Base-by-base conservation (phyloP, 2,888 invertebrate genomes). In the Catocala sponsa region DNA sequence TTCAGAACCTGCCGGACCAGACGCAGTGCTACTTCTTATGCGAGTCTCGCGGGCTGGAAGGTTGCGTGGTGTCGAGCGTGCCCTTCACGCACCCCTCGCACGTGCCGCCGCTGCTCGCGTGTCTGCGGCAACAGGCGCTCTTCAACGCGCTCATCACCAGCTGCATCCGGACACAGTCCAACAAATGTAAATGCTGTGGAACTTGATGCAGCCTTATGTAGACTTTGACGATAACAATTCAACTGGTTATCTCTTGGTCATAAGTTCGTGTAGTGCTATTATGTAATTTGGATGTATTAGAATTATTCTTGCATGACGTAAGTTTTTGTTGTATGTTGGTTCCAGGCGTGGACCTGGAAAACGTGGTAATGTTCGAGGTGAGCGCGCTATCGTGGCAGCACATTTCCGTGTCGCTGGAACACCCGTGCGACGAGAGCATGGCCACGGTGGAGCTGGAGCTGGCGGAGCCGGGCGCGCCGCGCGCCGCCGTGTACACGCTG, bases 61-160 rank as follows among this genome's bases (percentile, higher is more conserved):
- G 98, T 6, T 96, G 97, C 72, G 89, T 97, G 77, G 96, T 98
- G 54, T 94, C 95, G 54, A 97, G 97, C 67, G 97, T 99, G 61
- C 98, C 98, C 0, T 99, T 99, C 92, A 98, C 98, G 0, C 98
- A 99, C 91, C 99, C 99, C 1, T 97, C 97, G 6, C 98, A 98
- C 88, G 98, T 99, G 63, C 97, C 98, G 52, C 97, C 97, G 84
- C 97, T 99, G 76, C 95, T 99, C 43, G 96, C 96, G 44, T 96
- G 96, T 70, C 95, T 99, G 12, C 95, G 99, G 4, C 98, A 98
- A 80, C 99, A 99, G 91, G 97, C 98, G 43, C 95, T 99, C 12
- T 99, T 99, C 92, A 99, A 99, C 89, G 96, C 98, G 13, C 95
- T 99, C 47, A 95, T 99, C 49, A 95, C 97, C 33, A 98, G 98